Conservation (phyloP, 2,888 invertebrate genomes). For the Orthosia gothica region DNA sequence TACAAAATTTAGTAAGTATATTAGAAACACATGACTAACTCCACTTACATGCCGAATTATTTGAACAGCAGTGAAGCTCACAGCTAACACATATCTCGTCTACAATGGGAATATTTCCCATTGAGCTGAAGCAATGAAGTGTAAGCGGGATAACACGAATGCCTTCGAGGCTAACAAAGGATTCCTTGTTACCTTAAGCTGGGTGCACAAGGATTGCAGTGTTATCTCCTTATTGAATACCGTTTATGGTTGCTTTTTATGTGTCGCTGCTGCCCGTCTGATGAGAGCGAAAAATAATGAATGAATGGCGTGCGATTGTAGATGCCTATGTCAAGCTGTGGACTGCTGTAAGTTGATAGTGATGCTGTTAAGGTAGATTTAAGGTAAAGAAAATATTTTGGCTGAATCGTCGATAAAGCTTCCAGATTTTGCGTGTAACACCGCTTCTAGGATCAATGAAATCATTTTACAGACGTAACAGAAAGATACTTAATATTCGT, state of each 20-base stretch:
- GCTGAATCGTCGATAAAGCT: neutral
- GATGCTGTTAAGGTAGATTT: no score
- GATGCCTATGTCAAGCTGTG: no score
- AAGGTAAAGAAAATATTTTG: neutral
- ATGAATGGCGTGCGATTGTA: no score
- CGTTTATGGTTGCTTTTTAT: constrained; percentile 50
- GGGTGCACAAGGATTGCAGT: no score
- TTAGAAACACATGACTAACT: constrained; percentile 28
- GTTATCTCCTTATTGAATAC: constrained; percentile 22
- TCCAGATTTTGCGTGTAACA: neutral
- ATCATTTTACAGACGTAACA: neutral
- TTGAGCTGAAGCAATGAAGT: constrained; percentile 84
- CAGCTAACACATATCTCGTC: constrained; percentile 55
- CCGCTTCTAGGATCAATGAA: neutral
- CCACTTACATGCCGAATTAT: constrained; percentile 49
- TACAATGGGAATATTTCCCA: constrained; percentile 83
- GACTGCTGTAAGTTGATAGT: no score
- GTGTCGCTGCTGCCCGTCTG: constrained; percentile 25
- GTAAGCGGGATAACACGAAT: constrained; percentile 85
- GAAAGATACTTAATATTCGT: neutral
- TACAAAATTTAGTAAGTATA: neutral
- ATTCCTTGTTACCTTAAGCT: constrained; percentile 72
- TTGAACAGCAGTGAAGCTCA: constrained; percentile 61
- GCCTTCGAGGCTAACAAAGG: constrained; percentile 70
- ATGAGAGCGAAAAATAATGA: neutral